Percentiles rank a stretch among this genome's conserved stretches.
phyloP scores from a whole-genome alignment of 64 coral and sea anemone species.

The Stylophora pistillata region DNA sequence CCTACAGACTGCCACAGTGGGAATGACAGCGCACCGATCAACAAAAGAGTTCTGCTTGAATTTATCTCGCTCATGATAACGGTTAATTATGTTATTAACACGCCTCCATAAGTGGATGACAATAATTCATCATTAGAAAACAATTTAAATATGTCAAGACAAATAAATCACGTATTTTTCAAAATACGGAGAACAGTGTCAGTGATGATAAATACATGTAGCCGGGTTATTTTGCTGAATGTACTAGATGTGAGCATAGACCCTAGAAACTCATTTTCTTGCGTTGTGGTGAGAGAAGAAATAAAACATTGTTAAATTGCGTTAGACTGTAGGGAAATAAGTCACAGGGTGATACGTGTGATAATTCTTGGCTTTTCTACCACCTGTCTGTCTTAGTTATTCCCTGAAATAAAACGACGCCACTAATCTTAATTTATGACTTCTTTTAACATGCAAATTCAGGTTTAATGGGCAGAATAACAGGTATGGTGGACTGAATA shows the following conservation, averaged over 20 bases:
- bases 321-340: slow-evolving; percentile 8
- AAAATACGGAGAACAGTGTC: slow-evolving; percentile 24
- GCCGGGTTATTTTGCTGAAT: neutral
- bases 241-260: neutral
- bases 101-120: neutral
- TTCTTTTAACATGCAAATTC: slow-evolving; percentile 66
- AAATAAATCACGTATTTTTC: slow-evolving; percentile 28
- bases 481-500: slow-evolving; percentile 24
- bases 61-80: neutral
- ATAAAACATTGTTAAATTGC: neutral
- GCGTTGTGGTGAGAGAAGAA: neutral
- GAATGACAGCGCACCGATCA: neutral
- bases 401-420: slow-evolving; percentile 7
- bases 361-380: neutral
- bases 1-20: neutral
- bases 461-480: slow-evolving; percentile 50
- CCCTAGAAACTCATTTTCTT: neutral
- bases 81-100: neutral
- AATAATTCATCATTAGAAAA: slow-evolving; percentile 38
- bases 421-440: slow-evolving; percentile 15
- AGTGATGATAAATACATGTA: neutral
- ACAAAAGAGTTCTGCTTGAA: neutral
- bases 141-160: slow-evolving; percentile 37
- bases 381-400: slow-evolving; percentile 17
- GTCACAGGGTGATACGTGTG: slow-evolving; percentile 23